Evolutionary conservation across 2,797 vertebrate genomes (phyloP).

Genomic region (Lerista edwardsae): DNA sequence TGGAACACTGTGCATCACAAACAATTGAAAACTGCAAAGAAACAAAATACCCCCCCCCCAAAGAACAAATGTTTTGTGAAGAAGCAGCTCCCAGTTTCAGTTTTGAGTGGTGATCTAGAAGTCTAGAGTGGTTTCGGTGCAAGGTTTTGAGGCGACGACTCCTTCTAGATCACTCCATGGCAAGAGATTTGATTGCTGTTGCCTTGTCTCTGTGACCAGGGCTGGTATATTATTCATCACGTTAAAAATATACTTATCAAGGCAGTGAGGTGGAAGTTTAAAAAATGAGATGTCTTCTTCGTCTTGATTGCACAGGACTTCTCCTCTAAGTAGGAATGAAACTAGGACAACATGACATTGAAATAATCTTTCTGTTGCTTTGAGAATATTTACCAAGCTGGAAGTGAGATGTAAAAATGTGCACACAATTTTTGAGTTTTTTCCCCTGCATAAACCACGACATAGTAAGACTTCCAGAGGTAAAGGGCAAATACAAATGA

Average conservation of each 20-base stretch:
- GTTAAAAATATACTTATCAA: slow-evolving; percentile 23
- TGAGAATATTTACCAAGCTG: slow-evolving; percentile 31
- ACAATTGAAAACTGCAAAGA: neutral
- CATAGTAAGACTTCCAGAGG: neutral
- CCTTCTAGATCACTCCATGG: neutral
- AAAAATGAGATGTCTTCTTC: slow-evolving; percentile 25
- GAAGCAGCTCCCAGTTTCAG: neutral
- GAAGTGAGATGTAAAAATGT: slow-evolving; percentile 8
- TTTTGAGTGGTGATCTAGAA: neutral
- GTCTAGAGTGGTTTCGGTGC: neutral
- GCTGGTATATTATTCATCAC: slow-evolving; percentile 21
- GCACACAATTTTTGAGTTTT: neutral
- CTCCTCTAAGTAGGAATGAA: slow-evolving; percentile 21
- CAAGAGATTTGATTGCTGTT: neutral
- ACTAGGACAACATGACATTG: slow-evolving; percentile 1
- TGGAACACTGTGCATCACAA: no score
- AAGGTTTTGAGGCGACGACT: neutral
- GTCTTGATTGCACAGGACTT: slow-evolving; percentile 3
- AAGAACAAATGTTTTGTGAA: neutral
- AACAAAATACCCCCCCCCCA: neutral
- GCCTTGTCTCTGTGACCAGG: neutral
- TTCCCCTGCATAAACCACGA: neutral
- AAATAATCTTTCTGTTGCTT: slow-evolving; percentile 8
- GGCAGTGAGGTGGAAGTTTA: slow-evolving; percentile 25
- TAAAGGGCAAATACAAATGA: neutral